Evolutionary conservation across 2,888 invertebrate species (phyloP).

Genomic region (Acleris cristana): DNA sequence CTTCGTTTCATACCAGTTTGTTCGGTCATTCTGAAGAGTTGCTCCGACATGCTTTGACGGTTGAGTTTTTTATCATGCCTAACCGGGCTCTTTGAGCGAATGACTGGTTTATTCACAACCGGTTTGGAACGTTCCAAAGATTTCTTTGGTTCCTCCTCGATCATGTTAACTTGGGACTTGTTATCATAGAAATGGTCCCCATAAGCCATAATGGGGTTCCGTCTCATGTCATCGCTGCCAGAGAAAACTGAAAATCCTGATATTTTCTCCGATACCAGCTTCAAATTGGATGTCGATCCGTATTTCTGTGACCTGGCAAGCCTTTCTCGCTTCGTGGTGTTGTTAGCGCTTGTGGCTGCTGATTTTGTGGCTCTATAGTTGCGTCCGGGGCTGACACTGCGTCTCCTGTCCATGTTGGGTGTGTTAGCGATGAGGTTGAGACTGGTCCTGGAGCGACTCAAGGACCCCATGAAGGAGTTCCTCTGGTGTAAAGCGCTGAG

Average conservation of each 20-base stretch:
- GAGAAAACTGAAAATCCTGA: constrained; percentile 75
- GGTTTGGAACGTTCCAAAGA: constrained; percentile 51
- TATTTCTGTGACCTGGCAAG: constrained; percentile 62
- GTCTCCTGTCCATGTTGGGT: constrained; percentile 61
- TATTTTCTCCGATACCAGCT: constrained; percentile 72
- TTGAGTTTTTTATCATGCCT: constrained; percentile 50
- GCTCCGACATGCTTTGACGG: constrained; percentile 68
- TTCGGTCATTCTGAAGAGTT: constrained; percentile 51
- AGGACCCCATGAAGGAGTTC: constrained; percentile 78
- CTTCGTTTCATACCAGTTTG: constrained; percentile 58
- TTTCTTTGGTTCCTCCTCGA: constrained; percentile 53
- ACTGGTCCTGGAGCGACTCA: constrained; percentile 83
- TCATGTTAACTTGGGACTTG: constrained; percentile 39
- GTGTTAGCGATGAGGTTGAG: constrained; percentile 69
- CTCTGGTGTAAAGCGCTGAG: constrained; percentile 69
- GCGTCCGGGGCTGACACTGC: constrained; percentile 63
- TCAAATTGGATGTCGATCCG: constrained; percentile 72
- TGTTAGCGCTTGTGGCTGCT: constrained; percentile 56
- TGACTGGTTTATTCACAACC: constrained; percentile 45
- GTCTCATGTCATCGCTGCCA: constrained; percentile 53
- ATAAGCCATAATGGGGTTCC: constrained; percentile 76
- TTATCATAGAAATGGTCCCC: constrained; percentile 46
- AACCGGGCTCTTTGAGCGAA: constrained; percentile 24
- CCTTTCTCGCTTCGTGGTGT: constrained; percentile 62
- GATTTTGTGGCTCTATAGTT: constrained; percentile 56